Percentiles rank a stretch among this genome's conserved stretches.
These are phyloP conservation scores for Thecophora atra DNA, from an alignment of 2,888 invertebrate species.

Conservation along the genomic window DNA sequence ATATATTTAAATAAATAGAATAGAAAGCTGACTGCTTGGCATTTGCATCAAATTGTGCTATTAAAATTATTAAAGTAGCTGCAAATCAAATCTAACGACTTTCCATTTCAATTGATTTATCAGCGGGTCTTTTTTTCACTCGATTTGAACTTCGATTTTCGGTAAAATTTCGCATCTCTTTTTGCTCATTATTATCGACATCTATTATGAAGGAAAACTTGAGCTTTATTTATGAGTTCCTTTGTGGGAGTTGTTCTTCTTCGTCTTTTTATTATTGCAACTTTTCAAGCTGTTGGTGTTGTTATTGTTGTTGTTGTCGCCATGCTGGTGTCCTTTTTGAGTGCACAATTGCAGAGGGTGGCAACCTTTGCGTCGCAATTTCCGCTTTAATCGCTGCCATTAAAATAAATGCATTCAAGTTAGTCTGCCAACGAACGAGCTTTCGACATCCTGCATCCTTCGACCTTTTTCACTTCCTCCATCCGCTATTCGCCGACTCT, in stretches of 20 bases:
- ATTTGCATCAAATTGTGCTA: no score
- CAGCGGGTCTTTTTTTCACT: neutral
- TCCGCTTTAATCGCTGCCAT: slow-evolving; percentile 31
- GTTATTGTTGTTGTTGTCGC: neutral
- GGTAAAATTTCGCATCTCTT: no score
- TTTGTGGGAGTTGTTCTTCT: neutral
- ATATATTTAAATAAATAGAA: no score
- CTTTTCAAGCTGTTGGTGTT: neutral
- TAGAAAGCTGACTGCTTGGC: no score
- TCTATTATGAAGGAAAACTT: slow-evolving; percentile 15
- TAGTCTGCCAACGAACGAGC: slow-evolving; percentile 12
- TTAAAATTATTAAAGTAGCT: no score
- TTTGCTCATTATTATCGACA: neutral
- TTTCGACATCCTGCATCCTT: slow-evolving; percentile 12
- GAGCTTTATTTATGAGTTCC: neutral
- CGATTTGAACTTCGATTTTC: no score
- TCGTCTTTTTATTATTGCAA: neutral
- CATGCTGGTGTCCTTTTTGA: neutral
- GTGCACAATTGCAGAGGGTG: slow-evolving; percentile 3
- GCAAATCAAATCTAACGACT: no score
- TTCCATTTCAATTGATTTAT: neutral
- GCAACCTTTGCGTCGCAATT: slow-evolving; percentile 22
- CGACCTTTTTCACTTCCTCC: neutral
- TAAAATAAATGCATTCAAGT: slow-evolving; percentile 26
- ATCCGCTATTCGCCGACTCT: neutral